Percentiles rank a stretch among this genome's conserved stretches.
Evolutionary conservation across 2,113 vertebrate species (phyloP).

Genomic region (Dipodomys merriami): DNA sequence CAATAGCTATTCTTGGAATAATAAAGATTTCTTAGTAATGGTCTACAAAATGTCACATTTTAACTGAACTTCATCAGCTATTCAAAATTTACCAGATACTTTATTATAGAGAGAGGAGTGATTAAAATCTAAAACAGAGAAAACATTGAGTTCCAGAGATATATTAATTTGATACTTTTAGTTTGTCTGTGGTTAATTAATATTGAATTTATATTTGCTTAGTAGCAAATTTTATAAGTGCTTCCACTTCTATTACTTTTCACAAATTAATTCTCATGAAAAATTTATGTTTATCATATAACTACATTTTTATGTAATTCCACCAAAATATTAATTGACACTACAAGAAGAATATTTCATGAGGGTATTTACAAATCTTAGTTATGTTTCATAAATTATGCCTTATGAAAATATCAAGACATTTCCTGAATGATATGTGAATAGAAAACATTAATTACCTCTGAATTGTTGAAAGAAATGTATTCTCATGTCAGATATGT

Average conservation of each 20-base stretch:
- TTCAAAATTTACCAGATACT: neutral
- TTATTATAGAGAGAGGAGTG: neutral
- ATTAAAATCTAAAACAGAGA: neutral
- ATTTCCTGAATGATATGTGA: neutral
- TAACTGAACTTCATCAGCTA: neutral
- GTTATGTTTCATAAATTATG: neutral
- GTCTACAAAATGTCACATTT: neutral
- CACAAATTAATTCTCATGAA: neutral
- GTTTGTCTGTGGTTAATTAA: neutral
- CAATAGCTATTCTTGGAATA: neutral
- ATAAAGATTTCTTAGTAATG: slow-evolving; percentile 16
- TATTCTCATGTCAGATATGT: neutral
- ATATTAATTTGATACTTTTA: neutral
- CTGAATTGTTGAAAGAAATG: neutral
- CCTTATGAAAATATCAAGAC: neutral
- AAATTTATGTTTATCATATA: neutral
- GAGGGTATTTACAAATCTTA: too few relatives aligned
- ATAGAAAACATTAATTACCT: neutral
- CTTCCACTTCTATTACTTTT: neutral
- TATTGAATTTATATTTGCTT: slow-evolving; percentile 7
- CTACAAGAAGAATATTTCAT: too few relatives aligned
- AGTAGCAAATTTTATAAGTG: neutral
- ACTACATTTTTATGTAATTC: neutral
- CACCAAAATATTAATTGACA: neutral
- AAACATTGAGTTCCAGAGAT: neutral